Percentiles rank a stretch among this genome's conserved stretches.
phyloP scores from a whole-genome alignment of 2,113 vertebrate species.

The Pitta sordida region DNA sequence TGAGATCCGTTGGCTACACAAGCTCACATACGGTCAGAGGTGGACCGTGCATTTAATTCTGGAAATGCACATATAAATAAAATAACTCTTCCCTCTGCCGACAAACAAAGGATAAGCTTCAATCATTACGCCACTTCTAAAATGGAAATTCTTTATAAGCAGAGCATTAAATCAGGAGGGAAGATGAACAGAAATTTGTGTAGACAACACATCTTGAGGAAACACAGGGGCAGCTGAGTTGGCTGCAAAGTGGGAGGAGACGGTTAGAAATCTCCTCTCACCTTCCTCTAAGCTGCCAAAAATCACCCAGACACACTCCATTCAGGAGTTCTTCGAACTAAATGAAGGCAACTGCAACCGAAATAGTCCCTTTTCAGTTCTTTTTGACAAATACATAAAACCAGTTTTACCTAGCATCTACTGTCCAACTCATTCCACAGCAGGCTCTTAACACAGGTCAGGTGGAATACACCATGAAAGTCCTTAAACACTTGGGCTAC shows the following conservation, averaged over 20 bases:
- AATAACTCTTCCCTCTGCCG: not conserved
- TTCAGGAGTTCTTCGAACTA: not conserved
- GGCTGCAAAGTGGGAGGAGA: not conserved
- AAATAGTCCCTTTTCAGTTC: not conserved
- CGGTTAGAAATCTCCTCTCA: not conserved
- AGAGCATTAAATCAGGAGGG: not conserved
- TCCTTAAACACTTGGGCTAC: too few species aligned
- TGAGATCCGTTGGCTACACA: not conserved
- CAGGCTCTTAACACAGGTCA: not conserved
- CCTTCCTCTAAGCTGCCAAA: not conserved
- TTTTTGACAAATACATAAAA: not conserved
- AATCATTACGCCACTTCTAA: not conserved
- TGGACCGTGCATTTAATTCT: not conserved
- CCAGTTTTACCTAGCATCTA: not conserved
- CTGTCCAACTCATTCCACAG: not conserved
- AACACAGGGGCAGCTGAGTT: not conserved
- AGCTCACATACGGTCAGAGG: not conserved
- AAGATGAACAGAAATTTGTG: not conserved
- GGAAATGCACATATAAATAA: not conserved
- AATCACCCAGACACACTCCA: not conserved
- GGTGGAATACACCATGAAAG: not conserved
- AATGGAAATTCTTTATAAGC: not conserved
- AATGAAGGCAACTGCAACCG: not conserved
- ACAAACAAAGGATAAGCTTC: not conserved
- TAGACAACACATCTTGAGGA: not conserved